These are phyloP conservation scores for Calcarius ornatus DNA, from an alignment of 2,113 vertebrate species.

Conservation along the genomic window DNA sequence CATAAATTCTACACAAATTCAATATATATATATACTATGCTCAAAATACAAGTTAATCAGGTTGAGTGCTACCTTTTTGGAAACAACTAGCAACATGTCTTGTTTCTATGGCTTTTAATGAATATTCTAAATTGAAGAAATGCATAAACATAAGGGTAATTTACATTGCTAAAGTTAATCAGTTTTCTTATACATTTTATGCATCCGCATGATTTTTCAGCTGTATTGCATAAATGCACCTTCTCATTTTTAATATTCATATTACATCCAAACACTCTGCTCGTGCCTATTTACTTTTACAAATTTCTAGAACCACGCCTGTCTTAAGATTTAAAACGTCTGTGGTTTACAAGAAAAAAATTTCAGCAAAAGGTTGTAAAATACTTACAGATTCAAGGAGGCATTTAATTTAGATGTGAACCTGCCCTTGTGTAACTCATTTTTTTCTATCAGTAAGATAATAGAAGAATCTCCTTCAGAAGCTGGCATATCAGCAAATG, in stretches of 20 bases:
- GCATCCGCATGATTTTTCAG: constrained; percentile 62
- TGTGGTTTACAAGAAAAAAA: background rate
- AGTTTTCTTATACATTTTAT: constrained; percentile 60
- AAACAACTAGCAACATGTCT: constrained; percentile 33
- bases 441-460: constrained; percentile 35
- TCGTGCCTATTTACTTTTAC: background rate
- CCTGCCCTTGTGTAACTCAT: constrained; percentile 7
- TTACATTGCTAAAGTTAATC: constrained; percentile 68
- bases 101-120: constrained; percentile 52
- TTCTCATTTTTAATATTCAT: constrained; percentile 14
- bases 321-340: background rate
- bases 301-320: background rate
- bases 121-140: constrained; percentile 64
- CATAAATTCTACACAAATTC: background rate
- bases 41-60: constrained; percentile 39
- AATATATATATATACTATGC: background rate
- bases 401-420: constrained; percentile 7
- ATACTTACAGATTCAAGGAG: background rate
- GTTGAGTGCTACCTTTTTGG: constrained; percentile 26
- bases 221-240: constrained; percentile 40
- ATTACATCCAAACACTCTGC: background rate
- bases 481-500: constrained; percentile 8
- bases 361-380: background rate
- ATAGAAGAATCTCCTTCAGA: constrained; percentile 16
- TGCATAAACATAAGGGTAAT: constrained; percentile 69